A percentile compares a stretch with the other conserved stretches of the same genome.
These are phyloP conservation scores for Aphis gossypii DNA, from an alignment of 1,140 invertebrate species.

Conservation along the genomic window DNA sequence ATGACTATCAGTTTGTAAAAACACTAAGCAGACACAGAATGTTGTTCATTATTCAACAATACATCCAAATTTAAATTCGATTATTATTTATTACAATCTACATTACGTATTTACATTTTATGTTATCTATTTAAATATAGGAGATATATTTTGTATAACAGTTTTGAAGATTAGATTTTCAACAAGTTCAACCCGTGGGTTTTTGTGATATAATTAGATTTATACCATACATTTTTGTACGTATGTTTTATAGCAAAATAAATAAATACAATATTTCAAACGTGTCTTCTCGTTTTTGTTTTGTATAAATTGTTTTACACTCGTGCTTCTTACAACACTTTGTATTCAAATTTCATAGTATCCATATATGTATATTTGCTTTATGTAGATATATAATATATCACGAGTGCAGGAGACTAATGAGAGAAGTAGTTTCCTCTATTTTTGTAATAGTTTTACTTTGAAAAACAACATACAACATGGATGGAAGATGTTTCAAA, in stretches of 20 bases:
- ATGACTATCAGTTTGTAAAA: background rate
- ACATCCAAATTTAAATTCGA: background rate
- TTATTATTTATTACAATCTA: background rate
- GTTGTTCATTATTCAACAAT: background rate
- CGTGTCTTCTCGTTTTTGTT: background rate
- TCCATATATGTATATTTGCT: background rate
- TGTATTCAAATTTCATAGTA: background rate
- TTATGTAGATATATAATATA: background rate
- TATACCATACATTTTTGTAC: background rate
- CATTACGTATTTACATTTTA: background rate
- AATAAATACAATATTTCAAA: constrained; percentile 2
- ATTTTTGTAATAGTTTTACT: constrained; percentile 33
- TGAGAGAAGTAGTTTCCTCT: constrained; percentile 15
- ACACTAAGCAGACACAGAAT: background rate
- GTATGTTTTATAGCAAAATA: background rate
- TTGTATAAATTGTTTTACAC: background rate
- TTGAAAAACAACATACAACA: background rate
- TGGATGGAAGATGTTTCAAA: background rate
- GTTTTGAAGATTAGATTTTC: background rate
- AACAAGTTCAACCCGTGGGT: background rate
- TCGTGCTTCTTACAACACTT: background rate
- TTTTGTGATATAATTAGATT: background rate
- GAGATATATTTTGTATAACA: background rate
- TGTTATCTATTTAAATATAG: background rate
- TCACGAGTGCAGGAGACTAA: background rate